phyloP scores from a whole-genome alignment of 2,797 vertebrate species.

The Mus spretus region DNA sequence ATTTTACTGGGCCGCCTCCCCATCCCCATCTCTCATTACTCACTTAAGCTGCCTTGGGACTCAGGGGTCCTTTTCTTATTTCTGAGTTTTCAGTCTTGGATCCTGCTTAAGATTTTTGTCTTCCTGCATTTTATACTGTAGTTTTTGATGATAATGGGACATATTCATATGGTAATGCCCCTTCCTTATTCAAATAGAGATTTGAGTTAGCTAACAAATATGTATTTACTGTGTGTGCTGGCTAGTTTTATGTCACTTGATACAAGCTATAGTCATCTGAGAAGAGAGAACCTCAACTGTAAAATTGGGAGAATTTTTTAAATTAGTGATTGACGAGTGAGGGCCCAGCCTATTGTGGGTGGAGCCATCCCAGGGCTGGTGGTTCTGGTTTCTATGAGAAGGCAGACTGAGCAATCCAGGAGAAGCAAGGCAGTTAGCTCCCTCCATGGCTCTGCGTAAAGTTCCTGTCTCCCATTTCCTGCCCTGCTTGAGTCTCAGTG shows the following conservation, averaged over 20 bases:
- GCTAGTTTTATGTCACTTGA: neutral
- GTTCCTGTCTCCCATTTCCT: neutral
- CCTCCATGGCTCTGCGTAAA: neutral
- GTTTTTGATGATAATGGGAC: neutral
- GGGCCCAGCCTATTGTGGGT: neutral
- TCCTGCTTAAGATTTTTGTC: neutral
- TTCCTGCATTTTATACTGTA: slow-evolving; percentile 8
- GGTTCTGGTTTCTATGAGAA: neutral
- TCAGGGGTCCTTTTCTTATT: neutral
- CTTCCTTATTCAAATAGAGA: neutral
- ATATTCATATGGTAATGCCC: neutral
- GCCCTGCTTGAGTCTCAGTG: neutral
- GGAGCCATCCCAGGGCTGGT: neutral
- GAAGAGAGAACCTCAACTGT: neutral
- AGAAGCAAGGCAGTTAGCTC: neutral
- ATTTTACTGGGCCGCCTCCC: neutral
- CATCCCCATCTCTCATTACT: neutral
- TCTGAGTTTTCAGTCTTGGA: neutral
- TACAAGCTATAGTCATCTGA: neutral
- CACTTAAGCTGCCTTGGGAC: neutral
- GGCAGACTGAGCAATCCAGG: neutral
- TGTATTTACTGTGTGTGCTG: neutral
- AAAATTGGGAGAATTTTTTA: neutral
- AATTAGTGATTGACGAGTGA: neutral
- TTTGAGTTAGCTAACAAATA: slow-evolving; percentile 1